Conservation (phyloP, 2,888 invertebrate species). For the Gryllus longicercus region DNA sequence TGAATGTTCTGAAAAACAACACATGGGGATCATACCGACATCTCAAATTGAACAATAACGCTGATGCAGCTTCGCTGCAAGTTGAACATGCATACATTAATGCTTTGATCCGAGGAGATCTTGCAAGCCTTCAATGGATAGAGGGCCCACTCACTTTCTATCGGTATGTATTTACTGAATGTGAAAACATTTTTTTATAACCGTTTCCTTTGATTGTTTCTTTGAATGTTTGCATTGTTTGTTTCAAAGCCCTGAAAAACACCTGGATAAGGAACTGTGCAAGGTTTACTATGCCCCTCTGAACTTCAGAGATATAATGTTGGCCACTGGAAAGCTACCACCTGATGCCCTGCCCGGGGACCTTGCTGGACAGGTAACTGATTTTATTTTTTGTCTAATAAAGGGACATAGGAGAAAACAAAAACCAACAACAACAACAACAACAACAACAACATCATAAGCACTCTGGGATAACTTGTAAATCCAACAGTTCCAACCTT, state of each 20-base stretch:
- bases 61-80: slow-evolving; percentile 46
- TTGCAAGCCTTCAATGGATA: slow-evolving; percentile 90
- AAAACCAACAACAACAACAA: too few relatives aligned
- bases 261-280: slow-evolving; percentile 65
- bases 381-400: background rate
- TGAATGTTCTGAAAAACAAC: slow-evolving; percentile 78
- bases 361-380: slow-evolving; percentile 61
- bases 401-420: too few relatives aligned
- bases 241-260: slow-evolving; percentile 46
- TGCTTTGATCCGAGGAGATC: slow-evolving; percentile 86
- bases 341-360: slow-evolving; percentile 94
- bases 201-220: slow-evolving; percentile 18
- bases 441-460: too few relatives aligned
- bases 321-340: slow-evolving; percentile 94
- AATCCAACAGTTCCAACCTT: too few relatives aligned
- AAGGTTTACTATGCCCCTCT: slow-evolving; percentile 89
- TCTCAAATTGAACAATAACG: slow-evolving; percentile 57
- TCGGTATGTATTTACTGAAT: slow-evolving; percentile 45
- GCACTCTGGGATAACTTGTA: too few relatives aligned
- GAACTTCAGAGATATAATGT: slow-evolving; percentile 98
- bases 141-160: slow-evolving; percentile 74
- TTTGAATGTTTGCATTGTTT: slow-evolving; percentile 37
- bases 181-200: slow-evolving; percentile 24
- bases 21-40: slow-evolving; percentile 88
- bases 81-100: slow-evolving; percentile 95